A percentile compares a stretch with the other conserved stretches of the same genome.
Evolutionary conservation across 2,888 invertebrate genomes (phyloP).

Genomic region (Slavum lentiscoides): DNA sequence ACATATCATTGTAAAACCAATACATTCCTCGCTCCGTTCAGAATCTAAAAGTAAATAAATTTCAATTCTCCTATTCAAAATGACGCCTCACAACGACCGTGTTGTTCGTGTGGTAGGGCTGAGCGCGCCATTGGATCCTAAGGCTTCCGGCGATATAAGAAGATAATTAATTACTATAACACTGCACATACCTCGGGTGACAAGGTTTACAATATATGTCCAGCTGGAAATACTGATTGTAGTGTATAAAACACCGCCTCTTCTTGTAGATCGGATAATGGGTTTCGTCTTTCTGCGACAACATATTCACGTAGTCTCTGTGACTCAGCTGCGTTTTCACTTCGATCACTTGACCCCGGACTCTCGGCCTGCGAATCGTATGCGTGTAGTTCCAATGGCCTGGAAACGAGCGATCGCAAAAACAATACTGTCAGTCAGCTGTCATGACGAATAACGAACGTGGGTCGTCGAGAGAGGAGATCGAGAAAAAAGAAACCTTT

Average conservation of each 20-base stretch:
- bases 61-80: no score
- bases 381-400: conserved; percentile 86
- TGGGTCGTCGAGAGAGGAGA: not conserved
- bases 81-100: no score
- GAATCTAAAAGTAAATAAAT: no score
- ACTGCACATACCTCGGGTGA: conserved; percentile 80
- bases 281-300: conserved; percentile 87
- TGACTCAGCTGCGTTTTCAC: conserved; percentile 90
- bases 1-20: no score
- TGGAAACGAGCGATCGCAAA: not conserved
- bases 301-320: conserved; percentile 86
- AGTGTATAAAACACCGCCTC: conserved; percentile 91
- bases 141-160: no score
- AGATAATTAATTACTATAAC: not conserved
- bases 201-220: conserved; percentile 92
- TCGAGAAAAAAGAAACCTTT: conserved; percentile 66
- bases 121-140: no score
- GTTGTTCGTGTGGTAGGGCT: no score
- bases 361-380: conserved; percentile 84
- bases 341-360: conserved; percentile 90
- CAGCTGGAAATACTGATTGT: conserved; percentile 97
- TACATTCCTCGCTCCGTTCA: no score
- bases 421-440: no score
- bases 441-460: not conserved
- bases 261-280: conserved; percentile 94